These are phyloP conservation scores for Alsophila aescularia DNA, from an alignment of 2,888 invertebrate species.

Conservation along the genomic window DNA sequence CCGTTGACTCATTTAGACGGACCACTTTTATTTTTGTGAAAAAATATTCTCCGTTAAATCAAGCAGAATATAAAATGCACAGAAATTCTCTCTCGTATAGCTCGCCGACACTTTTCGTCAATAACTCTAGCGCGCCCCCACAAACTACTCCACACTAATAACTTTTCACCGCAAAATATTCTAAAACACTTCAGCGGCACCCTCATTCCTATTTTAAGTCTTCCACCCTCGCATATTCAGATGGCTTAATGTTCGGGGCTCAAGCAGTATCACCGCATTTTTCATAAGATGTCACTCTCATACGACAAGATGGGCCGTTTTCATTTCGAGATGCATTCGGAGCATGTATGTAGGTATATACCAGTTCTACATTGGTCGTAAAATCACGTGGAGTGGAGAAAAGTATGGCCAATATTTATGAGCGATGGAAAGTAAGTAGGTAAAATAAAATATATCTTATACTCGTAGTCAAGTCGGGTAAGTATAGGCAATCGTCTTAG, in stretches of 20 bases:
- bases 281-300: constrained; percentile 66
- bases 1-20: constrained; percentile 11
- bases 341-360: not conserved
- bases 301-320: constrained; percentile 33
- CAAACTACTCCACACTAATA: constrained; percentile 31
- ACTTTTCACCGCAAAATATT: constrained; percentile 28
- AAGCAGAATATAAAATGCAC: not conserved
- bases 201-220: constrained; percentile 61
- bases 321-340: constrained; percentile 36
- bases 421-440: constrained; percentile 1
- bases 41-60: not conserved
- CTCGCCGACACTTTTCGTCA: not conserved
- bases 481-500: too few relatives aligned
- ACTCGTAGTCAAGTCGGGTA: too few relatives aligned
- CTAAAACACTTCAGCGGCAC: constrained; percentile 45
- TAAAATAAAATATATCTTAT: too few relatives aligned
- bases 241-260: constrained; percentile 67
- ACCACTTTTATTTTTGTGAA: not conserved
- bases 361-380: constrained; percentile 5
- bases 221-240: constrained; percentile 74
- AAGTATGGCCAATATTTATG: constrained; percentile 8
- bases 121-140: constrained; percentile 1
- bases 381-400: constrained; percentile 12
- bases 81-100: not conserved
- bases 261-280: constrained; percentile 66